These are phyloP conservation scores for Argya squamiceps DNA, from an alignment of 2,797 vertebrate species.

Conservation along the genomic window DNA sequence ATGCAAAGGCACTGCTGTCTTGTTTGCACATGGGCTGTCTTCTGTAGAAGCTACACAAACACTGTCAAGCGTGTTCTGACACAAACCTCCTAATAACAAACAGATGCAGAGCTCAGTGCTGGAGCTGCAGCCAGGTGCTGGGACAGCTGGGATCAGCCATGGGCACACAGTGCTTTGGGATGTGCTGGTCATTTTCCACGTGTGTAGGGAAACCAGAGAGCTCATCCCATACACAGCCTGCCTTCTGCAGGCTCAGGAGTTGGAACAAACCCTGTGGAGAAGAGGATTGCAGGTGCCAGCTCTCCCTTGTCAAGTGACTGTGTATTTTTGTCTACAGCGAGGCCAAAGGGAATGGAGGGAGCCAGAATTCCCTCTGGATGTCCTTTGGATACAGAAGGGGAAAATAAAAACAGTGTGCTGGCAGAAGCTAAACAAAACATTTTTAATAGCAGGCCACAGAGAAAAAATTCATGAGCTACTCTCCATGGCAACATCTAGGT, in stretches of 20 bases:
- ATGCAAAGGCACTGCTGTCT: neutral
- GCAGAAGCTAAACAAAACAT: constrained; percentile 21
- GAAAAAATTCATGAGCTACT: constrained; percentile 29
- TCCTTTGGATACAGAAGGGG: neutral
- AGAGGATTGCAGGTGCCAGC: neutral
- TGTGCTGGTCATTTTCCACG: neutral
- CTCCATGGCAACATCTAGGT: constrained; percentile 55
- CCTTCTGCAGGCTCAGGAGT: neutral
- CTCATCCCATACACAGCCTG: neutral
- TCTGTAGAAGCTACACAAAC: constrained; percentile 5
- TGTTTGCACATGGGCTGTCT: neutral
- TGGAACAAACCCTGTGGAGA: neutral
- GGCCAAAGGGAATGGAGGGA: neutral
- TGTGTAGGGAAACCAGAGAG: neutral
- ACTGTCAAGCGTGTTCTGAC: neutral
- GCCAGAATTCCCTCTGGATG: neutral
- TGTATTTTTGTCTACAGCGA: neutral
- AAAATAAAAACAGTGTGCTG: neutral
- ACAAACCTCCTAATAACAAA: neutral
- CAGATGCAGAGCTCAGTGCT: neutral
- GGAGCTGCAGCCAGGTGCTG: neutral
- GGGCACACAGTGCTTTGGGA: neutral
- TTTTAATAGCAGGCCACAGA: constrained; percentile 13
- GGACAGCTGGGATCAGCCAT: neutral
- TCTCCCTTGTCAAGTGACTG: neutral